These are phyloP conservation scores for Eupithecia subumbrata DNA, from an alignment of 2,888 invertebrate species.

Conservation along the genomic window DNA sequence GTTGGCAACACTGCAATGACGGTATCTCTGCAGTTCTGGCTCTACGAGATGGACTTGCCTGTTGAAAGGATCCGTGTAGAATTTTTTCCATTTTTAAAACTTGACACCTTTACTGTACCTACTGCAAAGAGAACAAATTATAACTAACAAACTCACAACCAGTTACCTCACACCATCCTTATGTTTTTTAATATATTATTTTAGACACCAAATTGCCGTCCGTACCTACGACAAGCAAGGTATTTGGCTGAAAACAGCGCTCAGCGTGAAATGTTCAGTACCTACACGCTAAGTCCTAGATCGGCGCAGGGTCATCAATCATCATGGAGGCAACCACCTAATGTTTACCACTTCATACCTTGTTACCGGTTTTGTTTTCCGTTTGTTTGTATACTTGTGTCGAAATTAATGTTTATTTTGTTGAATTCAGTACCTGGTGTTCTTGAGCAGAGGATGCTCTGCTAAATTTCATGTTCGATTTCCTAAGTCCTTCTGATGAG, in stretches of 20 bases:
- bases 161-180: not conserved
- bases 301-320: too few relatives aligned
- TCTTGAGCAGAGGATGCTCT: not conserved
- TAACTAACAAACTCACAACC: too few relatives aligned
- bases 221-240: not conserved
- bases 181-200: not conserved
- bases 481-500: too few relatives aligned
- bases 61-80: not conserved
- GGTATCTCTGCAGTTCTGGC: not conserved
- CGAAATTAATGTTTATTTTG: not conserved
- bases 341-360: not conserved
- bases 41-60: not conserved
- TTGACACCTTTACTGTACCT: not conserved
- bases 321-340: not conserved
- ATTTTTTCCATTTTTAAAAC: not conserved
- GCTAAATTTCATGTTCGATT: too few relatives aligned
- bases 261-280: not conserved
- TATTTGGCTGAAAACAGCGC: not conserved
- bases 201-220: not conserved
- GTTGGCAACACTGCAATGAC: too few relatives aligned
- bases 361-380: not conserved
- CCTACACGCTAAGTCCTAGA: not conserved
- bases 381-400: not conserved
- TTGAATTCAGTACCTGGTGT: not conserved
- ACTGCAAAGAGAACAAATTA: not conserved